Conservation (phyloP, 2,888 invertebrate species). For the Bugulina stolonifera region DNA sequence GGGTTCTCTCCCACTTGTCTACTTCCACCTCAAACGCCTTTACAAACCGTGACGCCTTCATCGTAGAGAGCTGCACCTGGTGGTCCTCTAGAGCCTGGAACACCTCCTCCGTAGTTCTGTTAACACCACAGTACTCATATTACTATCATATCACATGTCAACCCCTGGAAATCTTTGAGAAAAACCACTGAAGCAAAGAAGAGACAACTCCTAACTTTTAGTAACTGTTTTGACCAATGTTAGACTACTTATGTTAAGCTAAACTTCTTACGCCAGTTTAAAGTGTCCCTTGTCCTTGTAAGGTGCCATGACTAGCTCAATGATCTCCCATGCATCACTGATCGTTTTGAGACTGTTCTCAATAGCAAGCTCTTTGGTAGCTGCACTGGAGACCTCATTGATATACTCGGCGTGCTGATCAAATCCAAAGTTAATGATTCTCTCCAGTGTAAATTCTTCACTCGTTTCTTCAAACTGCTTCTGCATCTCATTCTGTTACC, state of each 20-base stretch:
- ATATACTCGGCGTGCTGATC: slow-evolving; percentile 77
- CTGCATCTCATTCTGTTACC: slow-evolving; percentile 58
- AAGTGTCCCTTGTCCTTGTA: slow-evolving; percentile 64
- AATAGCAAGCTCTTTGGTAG: slow-evolving; percentile 80
- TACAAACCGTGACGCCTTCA: slow-evolving; percentile 76
- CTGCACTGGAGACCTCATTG: slow-evolving; percentile 76
- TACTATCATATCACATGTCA: too few relatives aligned
- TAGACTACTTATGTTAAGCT: background rate
- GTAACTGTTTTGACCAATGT: background rate
- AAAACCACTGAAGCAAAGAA: background rate
- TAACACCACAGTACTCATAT: too few relatives aligned
- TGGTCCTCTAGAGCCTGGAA: slow-evolving; percentile 76
- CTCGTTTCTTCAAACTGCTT: slow-evolving; percentile 74
- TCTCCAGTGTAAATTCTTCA: slow-evolving; percentile 71
- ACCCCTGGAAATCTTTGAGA: too few relatives aligned
- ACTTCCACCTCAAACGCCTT: slow-evolving; percentile 78
- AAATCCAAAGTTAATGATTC: slow-evolving; percentile 73
- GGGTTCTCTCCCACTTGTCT: slow-evolving; percentile 77
- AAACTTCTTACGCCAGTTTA: slow-evolving; percentile 59
- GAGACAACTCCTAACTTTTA: too few relatives aligned
- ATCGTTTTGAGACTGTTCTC: slow-evolving; percentile 66
- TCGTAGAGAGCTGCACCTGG: slow-evolving; percentile 72
- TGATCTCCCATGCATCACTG: slow-evolving; percentile 65
- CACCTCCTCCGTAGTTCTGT: slow-evolving; percentile 65
- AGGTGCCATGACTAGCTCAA: slow-evolving; percentile 67